phyloP scores from a whole-genome alignment of 2,888 invertebrate species.

The Acleris sparsana region DNA sequence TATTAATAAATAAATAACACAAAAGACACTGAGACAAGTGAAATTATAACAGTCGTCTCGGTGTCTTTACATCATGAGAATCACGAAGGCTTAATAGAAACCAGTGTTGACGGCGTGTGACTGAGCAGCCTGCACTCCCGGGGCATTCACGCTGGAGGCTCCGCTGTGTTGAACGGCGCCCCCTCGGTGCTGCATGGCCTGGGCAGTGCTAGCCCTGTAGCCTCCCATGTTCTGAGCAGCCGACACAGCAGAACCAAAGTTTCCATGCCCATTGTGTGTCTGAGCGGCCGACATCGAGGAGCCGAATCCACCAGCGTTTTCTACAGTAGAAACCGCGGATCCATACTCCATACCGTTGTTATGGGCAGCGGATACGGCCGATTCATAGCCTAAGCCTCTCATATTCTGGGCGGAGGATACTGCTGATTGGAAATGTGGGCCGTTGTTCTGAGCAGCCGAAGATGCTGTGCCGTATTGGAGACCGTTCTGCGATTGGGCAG shows the following conservation, averaged over 20 bases:
- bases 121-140: slow-evolving; percentile 64
- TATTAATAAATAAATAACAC: slow-evolving; percentile 45
- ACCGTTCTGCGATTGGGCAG: slow-evolving; percentile 58
- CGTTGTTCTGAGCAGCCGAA: slow-evolving; percentile 47
- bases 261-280: slow-evolving; percentile 34
- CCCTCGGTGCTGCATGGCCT: slow-evolving; percentile 58
- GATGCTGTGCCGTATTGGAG: slow-evolving; percentile 49
- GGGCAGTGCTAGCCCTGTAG: slow-evolving; percentile 61
- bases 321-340: slow-evolving; percentile 47
- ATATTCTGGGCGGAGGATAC: slow-evolving; percentile 51
- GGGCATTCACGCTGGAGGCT: slow-evolving; percentile 63
- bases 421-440: slow-evolving; percentile 50
- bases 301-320: slow-evolving; percentile 36
- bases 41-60: slow-evolving; percentile 66
- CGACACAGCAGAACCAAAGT: slow-evolving; percentile 55
- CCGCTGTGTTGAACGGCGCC: slow-evolving; percentile 56
- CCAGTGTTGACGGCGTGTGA: slow-evolving; percentile 65
- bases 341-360: slow-evolving; percentile 48
- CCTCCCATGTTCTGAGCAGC: slow-evolving; percentile 57
- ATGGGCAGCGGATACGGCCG: slow-evolving; percentile 57
- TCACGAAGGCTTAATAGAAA: slow-evolving; percentile 51
- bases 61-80: slow-evolving; percentile 48
- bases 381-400: slow-evolving; percentile 51
- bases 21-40: slow-evolving; percentile 68
- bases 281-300: slow-evolving; percentile 39